Percentiles rank a stretch among this genome's conserved stretches.
These are phyloP conservation scores for Anoplius nigerrimus DNA, from an alignment of 2,888 invertebrate genomes.

Conservation along the genomic window DNA sequence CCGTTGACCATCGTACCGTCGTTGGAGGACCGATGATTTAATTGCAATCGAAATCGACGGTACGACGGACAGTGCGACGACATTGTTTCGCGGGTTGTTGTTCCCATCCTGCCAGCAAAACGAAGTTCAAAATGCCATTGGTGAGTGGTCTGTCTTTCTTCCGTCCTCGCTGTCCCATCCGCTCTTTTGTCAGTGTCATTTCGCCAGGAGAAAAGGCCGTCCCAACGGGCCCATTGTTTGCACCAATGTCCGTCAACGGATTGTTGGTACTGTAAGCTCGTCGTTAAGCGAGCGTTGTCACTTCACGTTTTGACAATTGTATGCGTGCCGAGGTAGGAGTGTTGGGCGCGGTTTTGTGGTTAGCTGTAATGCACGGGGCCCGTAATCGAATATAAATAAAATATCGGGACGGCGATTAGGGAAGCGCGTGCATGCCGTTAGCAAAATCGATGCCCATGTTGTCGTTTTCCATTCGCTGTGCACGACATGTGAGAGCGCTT, in stretches of 20 bases:
- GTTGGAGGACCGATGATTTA: no score
- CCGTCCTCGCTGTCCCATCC: conserved; percentile 17
- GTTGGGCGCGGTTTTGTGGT: conserved; percentile 58
- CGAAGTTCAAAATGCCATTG: conserved; percentile 69
- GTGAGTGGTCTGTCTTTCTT: conserved; percentile 52
- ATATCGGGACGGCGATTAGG: not conserved
- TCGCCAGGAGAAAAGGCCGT: conserved; percentile 15
- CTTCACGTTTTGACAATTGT: conserved; percentile 1
- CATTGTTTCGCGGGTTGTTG: no score
- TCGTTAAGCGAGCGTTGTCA: not conserved
- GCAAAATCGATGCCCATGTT: not conserved
- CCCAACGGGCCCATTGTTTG: not conserved
- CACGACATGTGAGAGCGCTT: not conserved
- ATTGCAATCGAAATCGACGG: no score
- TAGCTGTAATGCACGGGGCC: conserved; percentile 25
- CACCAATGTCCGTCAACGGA: not conserved
- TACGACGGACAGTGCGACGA: no score
- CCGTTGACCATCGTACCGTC: no score
- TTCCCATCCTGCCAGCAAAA: conserved; percentile 46
- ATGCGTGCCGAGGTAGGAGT: not conserved
- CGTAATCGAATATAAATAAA: not conserved
- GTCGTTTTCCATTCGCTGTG: not conserved
- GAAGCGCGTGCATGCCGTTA: not conserved
- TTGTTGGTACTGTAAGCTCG: not conserved
- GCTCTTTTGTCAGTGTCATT: conserved; percentile 29